phyloP scores from a whole-genome alignment of 2,797 vertebrate genomes.

The Carcharodon carcharias region DNA sequence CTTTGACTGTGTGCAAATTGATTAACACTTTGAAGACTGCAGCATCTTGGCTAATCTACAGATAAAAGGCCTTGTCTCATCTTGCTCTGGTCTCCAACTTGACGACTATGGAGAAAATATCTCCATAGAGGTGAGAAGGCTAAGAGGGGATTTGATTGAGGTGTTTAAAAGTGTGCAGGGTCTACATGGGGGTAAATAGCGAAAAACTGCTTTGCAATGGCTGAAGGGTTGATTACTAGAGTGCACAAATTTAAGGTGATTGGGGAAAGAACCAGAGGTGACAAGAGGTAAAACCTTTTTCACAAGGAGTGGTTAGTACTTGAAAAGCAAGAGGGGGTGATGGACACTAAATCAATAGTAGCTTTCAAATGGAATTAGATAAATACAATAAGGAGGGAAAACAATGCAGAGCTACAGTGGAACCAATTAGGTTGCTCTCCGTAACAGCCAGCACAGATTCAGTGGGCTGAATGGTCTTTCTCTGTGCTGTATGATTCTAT shows the following conservation, averaged over 20 bases:
- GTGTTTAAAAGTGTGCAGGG: too few species aligned
- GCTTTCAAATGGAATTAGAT: not conserved
- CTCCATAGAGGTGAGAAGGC: too few species aligned
- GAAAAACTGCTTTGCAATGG: not conserved
- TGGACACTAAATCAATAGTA: not conserved
- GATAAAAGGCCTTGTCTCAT: too few species aligned
- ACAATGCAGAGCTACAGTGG: not conserved
- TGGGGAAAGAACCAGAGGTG: not conserved
- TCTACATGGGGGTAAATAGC: too few species aligned
- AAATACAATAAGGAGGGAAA: not conserved
- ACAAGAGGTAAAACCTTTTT: not conserved
- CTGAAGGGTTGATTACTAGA: not conserved
- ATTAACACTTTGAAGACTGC: too few species aligned
- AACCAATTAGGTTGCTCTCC: not conserved
- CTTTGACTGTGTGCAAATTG: not conserved
- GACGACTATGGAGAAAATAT: too few species aligned
- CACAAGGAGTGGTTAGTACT: not conserved
- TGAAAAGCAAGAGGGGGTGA: not conserved
- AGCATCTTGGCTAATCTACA: too few species aligned
- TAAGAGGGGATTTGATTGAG: too few species aligned
- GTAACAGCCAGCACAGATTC: not conserved
- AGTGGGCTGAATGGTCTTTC: not conserved
- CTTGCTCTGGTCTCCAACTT: too few species aligned
- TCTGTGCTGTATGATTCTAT: not conserved
- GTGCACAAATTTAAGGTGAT: not conserved